Conservation (phyloP, 92 coral and sea anemone species). For the Porites rus region DNA sequence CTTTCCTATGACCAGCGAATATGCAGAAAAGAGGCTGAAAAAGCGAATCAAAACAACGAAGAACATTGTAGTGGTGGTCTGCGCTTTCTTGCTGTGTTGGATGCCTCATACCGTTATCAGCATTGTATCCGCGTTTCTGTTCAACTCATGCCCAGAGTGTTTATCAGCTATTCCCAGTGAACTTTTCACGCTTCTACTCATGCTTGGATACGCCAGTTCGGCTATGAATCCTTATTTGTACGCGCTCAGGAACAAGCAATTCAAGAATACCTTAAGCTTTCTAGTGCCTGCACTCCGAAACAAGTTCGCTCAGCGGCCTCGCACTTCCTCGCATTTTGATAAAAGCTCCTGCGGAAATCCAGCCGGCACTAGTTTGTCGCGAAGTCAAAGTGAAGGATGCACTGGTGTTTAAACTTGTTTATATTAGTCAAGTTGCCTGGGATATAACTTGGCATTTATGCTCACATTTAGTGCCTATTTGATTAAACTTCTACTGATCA, state of each 20-base stretch:
- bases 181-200: conserved; percentile 38
- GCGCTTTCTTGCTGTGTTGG: conserved; percentile 86
- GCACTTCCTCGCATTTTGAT: background rate
- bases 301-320: conserved; percentile 7
- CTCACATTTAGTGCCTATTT: background rate
- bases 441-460: background rate
- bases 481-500: too few relatives aligned
- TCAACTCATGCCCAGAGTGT: conserved; percentile 19
- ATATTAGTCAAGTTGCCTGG: background rate
- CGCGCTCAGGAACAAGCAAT: conserved; percentile 70
- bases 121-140: conserved; percentile 40
- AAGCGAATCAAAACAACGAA: conserved; percentile 70
- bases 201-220: conserved; percentile 73
- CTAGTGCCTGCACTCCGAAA: conserved; percentile 9
- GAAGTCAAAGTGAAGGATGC: conserved; percentile 3
- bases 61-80: conserved; percentile 75
- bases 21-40: background rate
- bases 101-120: conserved; percentile 80
- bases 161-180: conserved; percentile 51
- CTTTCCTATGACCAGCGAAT: background rate
- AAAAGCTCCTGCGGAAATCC: conserved; percentile 12
- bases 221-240: conserved; percentile 77
- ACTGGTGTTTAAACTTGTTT: background rate
- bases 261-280: conserved; percentile 26
- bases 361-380: conserved; percentile 1